Percentiles rank a stretch among this genome's conserved stretches.
These are phyloP conservation scores for Cheilosia impressa DNA, from an alignment of 2,888 invertebrate species.

Conservation along the genomic window DNA sequence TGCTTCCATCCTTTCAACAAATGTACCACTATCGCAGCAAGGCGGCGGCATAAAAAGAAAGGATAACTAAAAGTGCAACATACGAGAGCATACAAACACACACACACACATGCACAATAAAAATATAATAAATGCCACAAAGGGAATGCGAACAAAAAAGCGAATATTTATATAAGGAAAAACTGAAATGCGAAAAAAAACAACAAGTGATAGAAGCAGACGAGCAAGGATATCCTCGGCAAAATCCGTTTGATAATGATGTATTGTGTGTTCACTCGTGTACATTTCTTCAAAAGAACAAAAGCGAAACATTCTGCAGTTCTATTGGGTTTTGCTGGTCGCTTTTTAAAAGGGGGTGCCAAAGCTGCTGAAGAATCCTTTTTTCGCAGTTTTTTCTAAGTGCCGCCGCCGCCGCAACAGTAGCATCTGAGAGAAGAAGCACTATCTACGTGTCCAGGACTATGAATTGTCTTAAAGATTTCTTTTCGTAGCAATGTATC, in stretches of 20 bases:
- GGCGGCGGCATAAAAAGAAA: slow-evolving; percentile 6
- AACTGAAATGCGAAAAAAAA: slow-evolving; percentile 37
- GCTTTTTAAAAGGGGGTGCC: neutral
- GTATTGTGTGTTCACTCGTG: slow-evolving; percentile 68
- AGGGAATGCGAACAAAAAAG: slow-evolving; percentile 39
- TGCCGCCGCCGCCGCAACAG: slow-evolving; percentile 21
- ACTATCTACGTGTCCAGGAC: slow-evolving; percentile 69
- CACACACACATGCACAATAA: slow-evolving; percentile 51
- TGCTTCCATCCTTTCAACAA: slow-evolving; percentile 29
- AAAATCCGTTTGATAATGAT: slow-evolving; percentile 75
- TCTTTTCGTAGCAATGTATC: slow-evolving; percentile 3
- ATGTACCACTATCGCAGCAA: neutral
- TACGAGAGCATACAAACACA: neutral
- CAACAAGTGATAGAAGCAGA: slow-evolving; percentile 17
- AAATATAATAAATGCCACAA: slow-evolving; percentile 75
- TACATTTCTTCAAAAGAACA: slow-evolving; percentile 33
- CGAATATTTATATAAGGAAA: slow-evolving; percentile 1
- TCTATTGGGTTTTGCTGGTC: slow-evolving; percentile 23
- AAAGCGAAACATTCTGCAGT: slow-evolving; percentile 52
- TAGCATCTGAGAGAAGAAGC: neutral
- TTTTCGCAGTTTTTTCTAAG: slow-evolving; percentile 22
- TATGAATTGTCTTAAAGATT: slow-evolving; percentile 71
- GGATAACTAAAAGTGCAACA: slow-evolving; percentile 66
- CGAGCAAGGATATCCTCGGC: slow-evolving; percentile 58
- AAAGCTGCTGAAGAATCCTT: slow-evolving; percentile 36